phyloP scores from a whole-genome alignment of 2,888 invertebrate genomes.

The Stegana nigrithorax region DNA sequence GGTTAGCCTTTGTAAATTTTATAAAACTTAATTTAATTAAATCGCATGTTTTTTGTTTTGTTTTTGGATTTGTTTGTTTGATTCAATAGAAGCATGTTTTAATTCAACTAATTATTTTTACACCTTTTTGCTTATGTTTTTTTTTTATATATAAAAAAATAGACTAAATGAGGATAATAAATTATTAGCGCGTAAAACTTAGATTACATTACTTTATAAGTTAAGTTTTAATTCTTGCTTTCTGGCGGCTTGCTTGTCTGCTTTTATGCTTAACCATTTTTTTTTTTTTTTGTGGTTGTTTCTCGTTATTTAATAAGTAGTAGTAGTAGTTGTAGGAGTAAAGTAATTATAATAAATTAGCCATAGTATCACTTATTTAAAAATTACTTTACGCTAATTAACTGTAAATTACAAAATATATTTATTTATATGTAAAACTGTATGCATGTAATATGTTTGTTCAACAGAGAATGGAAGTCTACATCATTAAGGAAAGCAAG shows the following conservation, averaged over 20 bases:
- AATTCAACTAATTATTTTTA: conserved; percentile 27
- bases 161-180: conserved; percentile 35
- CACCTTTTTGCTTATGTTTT: conserved; percentile 14
- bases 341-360: conserved; percentile 60
- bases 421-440: background rate
- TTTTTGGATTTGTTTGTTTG: conserved; percentile 5
- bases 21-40: too few species aligned
- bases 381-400: conserved; percentile 57
- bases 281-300: conserved; percentile 4
- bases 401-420: conserved; percentile 47
- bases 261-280: conserved; percentile 15
- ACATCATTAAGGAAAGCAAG: conserved; percentile 48
- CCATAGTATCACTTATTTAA: conserved; percentile 64
- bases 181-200: conserved; percentile 56
- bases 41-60: background rate
- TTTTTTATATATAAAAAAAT: conserved; percentile 11
- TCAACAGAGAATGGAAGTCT: conserved; percentile 51
- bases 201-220: conserved; percentile 26
- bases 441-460: conserved; percentile 20
- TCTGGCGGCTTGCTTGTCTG: conserved; percentile 9
- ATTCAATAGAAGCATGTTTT: too few species aligned
- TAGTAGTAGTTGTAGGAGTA: background rate
- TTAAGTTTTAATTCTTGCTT: conserved; percentile 14
- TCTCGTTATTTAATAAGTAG: background rate
- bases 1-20: conserved; percentile 2